Conservation (phyloP, 1,140 invertebrate genomes). For the Pseudobourletiella spinata region DNA sequence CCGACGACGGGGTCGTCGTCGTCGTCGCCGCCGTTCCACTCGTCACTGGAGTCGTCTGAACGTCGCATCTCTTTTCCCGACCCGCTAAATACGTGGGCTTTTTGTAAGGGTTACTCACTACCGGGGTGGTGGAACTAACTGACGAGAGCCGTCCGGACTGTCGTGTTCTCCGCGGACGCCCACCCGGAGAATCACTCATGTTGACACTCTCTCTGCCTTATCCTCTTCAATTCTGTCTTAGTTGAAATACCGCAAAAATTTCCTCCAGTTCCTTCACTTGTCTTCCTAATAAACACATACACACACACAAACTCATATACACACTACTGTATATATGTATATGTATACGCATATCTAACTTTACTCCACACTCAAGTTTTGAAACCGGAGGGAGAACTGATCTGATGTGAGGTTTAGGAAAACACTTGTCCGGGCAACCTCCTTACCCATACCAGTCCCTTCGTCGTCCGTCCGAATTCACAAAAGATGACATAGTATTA, state of each 20-base stretch:
- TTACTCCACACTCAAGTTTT: no score
- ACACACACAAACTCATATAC: no score
- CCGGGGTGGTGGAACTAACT: background rate
- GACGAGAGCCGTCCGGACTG: constrained; percentile 6
- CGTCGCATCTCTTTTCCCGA: background rate
- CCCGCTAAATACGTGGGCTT: constrained; percentile 23
- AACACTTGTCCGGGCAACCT: background rate
- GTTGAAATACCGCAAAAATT: no score
- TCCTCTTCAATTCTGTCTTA: no score
- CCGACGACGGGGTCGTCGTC: constrained; percentile 2
- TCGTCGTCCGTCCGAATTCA: background rate
- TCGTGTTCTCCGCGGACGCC: constrained; percentile 14
- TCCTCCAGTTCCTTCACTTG: no score
- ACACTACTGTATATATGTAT: no score
- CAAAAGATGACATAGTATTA: background rate
- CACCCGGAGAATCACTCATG: background rate
- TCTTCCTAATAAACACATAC: no score
- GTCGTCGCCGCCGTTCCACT: background rate
- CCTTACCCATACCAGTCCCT: background rate
- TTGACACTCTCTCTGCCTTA: background rate
- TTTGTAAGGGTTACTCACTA: constrained; percentile 27
- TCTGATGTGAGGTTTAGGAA: background rate
- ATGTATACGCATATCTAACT: background rate
- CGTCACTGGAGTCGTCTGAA: background rate
- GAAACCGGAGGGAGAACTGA: background rate